Evolutionary conservation across 2,797 vertebrate genomes (phyloP), one percentile per base, ranked within the genome.

Genomic region (Alcedo atthis): DNA sequence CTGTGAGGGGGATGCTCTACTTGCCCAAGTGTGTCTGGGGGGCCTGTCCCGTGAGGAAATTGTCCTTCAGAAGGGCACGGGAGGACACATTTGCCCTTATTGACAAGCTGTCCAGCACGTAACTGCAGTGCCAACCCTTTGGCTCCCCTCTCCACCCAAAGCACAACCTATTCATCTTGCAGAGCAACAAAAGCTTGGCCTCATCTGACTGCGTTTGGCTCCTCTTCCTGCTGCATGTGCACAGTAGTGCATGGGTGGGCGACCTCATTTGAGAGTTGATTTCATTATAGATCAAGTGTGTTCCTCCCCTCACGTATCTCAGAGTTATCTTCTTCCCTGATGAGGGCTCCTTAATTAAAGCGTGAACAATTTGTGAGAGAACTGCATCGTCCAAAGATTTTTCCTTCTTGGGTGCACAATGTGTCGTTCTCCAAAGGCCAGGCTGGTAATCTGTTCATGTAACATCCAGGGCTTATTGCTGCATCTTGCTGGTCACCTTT

Each of bases 281-380:
- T 92, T 90, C 91, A 90, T 95, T 94, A 75, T 2, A 93, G 91
- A 94, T 93, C 81, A 45, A n/a, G 21, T 37, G 37, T 69, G 83
- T 92, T 82, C 84, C 93, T 87, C 88, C 88, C 68, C 54, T 85
- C 67, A 6, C 8, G 1, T 85, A 85, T 73, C 78, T 73, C 61
- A 15, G 24, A 48, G 66, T 93, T 90, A 89, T 89, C 78, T 78
- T 53, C 61, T 70, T 91, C 62, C 40, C 46, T 82, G 83, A 94
- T 87, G 94, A 94, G 81, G 87, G 13, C 25, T 81, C 67, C 61
- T 92, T 93, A 93, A 92, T 93, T 94, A 94, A 93, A 91, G 78
- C 91, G 45, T 88, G 87, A 87, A 43, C 90, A 77, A 67, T 90
- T 91, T 85, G 40, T 53, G 48, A 14, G n/a, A 70, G 58, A 85